Evolutionary conservation across 2,888 invertebrate genomes (phyloP), one percentile per base, ranked within the genome.

Genomic region (Drosophila buzzatii): DNA sequence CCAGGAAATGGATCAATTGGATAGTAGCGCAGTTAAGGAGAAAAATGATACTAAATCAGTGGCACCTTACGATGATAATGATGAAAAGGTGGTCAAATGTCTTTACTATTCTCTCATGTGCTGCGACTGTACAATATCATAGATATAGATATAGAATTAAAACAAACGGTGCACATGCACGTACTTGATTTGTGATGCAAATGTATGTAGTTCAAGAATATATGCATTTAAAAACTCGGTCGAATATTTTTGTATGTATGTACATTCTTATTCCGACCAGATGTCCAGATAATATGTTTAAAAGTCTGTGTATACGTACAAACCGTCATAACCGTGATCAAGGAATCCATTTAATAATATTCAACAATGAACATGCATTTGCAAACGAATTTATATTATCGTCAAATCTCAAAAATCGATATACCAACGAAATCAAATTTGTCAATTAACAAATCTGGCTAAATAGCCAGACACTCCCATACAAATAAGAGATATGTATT

Each of bases 41-140:
- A 73, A 67, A 31, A 83, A 79, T 47, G 81, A 85, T 52, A 69
- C 65, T 51, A 70, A 77, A 7, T 62, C 67, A 12, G 72, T 78
- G 56, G 66, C 79, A 49, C 45, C 35, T 7, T 77, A 83, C 18
- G 84, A 88, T 23, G 85, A 83, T 44, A 70, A 77, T 37, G 92
- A 93, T 61, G 92, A 93, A 39, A 92, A 92, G 66, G 85, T 92
- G 44, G 92, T 93, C 18, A 93, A 92, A 76, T 93, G 93, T 82
- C 86, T 93, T 27, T 93, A 93, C 75, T 92, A 92, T 74, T 91
- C 93, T 39, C 84, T 93, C 44, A 92, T 93, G 92, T 93, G 93
- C 85, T 93, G 93, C 85, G 93, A 93, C 73, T 93, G 93, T 81
- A 86, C 92, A 75, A 93, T 93, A 80, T 92, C 92, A 73, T 93